Base-by-base conservation (phyloP, 2,113 vertebrate genomes). In the Glaucidium brasilianum region DNA sequence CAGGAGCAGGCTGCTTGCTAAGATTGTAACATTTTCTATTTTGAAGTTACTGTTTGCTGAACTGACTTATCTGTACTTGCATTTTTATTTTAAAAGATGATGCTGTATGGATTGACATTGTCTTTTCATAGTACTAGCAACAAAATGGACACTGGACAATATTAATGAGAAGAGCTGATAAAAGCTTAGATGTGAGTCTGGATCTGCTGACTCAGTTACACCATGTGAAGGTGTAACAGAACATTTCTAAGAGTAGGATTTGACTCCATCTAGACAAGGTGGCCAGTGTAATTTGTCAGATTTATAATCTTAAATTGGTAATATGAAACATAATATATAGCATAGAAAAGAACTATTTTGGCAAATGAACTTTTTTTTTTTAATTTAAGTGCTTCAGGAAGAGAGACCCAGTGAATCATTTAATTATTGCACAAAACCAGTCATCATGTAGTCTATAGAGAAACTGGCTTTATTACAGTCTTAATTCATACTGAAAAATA, bases 321-420 rank as follows among this genome's bases (percentile, higher is more conserved):
- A 88, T 97, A 41, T 69, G 81, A 94, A 90, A 78, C 72, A 72
- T 49, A 73, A 18, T 73, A 63, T 39, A 34, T 66, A 43, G 27
- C 74, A 43, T 32, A 73, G 39, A 55, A 55, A 77, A 85, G 56
- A 23, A 7, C 27, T 89, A 17, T 96, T 96, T 96, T 90, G 88
- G 25, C 78, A 79, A 85, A 50, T 76, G 2, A 76, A 21, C 10
- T 79, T 50, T n/a, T 67, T 13, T 66, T 12, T 20, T 18, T 5
- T 27, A 2, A 80, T 77, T 92, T 49, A 96, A 69, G 23, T 88
- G 12, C 41, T 87, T 77, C 80, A 64, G 62, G 60, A 83, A 83
- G 80, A 87, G 76, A 59, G 73, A 86, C 15, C 12, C 21, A 88
- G 37, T 94, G 96, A 97, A 50, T 92, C 27, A 95, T 71, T 83